These are phyloP conservation scores for Sciurus niger DNA, from an alignment of 2,113 vertebrate species.

Conservation along the genomic window DNA sequence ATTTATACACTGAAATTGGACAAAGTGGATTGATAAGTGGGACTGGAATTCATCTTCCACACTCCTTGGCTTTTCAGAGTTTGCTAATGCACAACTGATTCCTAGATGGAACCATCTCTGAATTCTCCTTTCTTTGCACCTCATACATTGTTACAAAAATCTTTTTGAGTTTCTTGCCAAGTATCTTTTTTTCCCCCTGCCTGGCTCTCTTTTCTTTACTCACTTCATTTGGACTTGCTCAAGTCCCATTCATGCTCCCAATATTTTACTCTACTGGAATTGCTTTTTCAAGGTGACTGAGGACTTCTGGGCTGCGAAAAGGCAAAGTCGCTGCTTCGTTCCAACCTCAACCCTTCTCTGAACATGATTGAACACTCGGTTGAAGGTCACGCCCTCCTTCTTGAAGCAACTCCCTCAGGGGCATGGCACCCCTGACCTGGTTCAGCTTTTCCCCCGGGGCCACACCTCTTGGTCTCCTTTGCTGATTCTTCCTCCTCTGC, in stretches of 20 bases:
- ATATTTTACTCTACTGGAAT: not conserved
- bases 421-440: accelerated
- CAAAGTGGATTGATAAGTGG: not conserved
- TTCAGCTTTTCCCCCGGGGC: not conserved
- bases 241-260: not conserved
- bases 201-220: not conserved
- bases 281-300: not conserved
- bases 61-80: not conserved
- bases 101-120: not conserved
- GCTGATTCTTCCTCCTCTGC: not conserved
- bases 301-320: not conserved
- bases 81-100: not conserved
- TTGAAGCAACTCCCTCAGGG: accelerated
- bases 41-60: not conserved
- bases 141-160: not conserved
- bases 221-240: not conserved
- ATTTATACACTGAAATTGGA: not conserved
- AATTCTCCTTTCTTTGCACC: slow-evolving; percentile 12
- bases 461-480: not conserved
- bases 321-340: not conserved
- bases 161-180: not conserved
- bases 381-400: not conserved
- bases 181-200: not conserved
- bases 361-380: not conserved
- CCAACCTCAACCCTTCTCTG: not conserved